Conservation (phyloP, 2,888 invertebrate genomes). For the Trissoscelio sp. region DNA sequence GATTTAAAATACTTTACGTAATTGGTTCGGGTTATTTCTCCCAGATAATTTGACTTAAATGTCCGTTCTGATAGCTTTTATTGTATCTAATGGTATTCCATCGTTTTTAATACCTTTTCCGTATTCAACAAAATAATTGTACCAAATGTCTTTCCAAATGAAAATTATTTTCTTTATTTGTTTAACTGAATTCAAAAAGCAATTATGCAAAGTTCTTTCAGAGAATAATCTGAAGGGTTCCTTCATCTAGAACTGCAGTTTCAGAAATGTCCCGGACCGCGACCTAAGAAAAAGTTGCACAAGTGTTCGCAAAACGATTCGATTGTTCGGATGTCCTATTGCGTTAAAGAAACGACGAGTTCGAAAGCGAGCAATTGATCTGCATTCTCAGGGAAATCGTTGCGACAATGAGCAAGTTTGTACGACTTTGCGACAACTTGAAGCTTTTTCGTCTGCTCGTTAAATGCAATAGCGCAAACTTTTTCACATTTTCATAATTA, state of each 20-base stretch:
- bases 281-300: too few relatives aligned
- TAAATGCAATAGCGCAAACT: conserved; percentile 15
- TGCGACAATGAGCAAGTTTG: conserved; percentile 14
- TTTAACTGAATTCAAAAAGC: background rate
- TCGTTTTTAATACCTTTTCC: too few relatives aligned
- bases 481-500: conserved; percentile 14
- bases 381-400: conserved; percentile 15
- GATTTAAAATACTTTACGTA: too few relatives aligned
- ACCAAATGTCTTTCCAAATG: too few relatives aligned
- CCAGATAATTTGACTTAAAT: too few relatives aligned
- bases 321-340: background rate
- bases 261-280: too few relatives aligned
- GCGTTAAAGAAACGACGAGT: background rate
- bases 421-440: conserved; percentile 30
- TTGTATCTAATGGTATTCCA: too few relatives aligned
- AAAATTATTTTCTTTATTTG: too few relatives aligned
- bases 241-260: too few relatives aligned
- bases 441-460: conserved; percentile 15
- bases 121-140: too few relatives aligned
- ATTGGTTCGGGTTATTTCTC: too few relatives aligned
- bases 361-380: conserved; percentile 4
- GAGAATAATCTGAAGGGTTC: background rate
- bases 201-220: background rate
- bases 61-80: too few relatives aligned
- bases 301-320: background rate